Evolutionary conservation across 2,797 vertebrate genomes (phyloP), one percentile per base, ranked within the genome.

Genomic region (Arctocebus calabarensis): DNA sequence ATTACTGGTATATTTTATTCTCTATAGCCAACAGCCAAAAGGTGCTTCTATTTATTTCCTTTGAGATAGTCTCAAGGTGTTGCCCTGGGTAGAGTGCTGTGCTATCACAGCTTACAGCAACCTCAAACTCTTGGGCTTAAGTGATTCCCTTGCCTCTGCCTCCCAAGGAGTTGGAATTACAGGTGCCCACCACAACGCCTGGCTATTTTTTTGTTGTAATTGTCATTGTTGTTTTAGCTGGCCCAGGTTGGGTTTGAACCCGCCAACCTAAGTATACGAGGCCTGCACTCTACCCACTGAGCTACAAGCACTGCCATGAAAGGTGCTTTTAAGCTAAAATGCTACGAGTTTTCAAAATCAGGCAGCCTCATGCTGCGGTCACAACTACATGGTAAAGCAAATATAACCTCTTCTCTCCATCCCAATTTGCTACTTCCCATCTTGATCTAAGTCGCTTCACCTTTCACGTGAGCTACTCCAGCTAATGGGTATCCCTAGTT

Each of bases 261-360:
- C 3, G 2, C 48, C 48, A 48, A 13, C 48, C 48, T 48, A 0
- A 48, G 48, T 48, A 13, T 48, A 48, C 13, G 2, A 14, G 13
- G 48, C 48, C 12, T 1, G 45, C 45, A 12, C 45, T 12, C 45
- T 48, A 48, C 45, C 11, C 45, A 48, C 45, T 48, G 45, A 48
- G 45, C 11, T 11, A n/a, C 11, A 48, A 12, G 45, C 45, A 13
- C 45, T 12, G 48, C 48, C 48, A 12, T 8, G 7, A 92, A 88
- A 90, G 90, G 29, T 71, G 62, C n/a, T 88, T 91, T 43, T 85
- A 95, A 84, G 86, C 14, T 34, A 32, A 95, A 93, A 91, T 77
- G 75, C 22, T 85, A 19, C 22, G 12, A 84, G 73, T 66, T 86
- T 95, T 89, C 73, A 73, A 22, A 86, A 75, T 64, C 37, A 87